A percentile compares a stretch with the other conserved stretches of the same genome.
Conservation (phyloP, 2,797 vertebrate genomes). For the Acanthurus tractus region DNA sequence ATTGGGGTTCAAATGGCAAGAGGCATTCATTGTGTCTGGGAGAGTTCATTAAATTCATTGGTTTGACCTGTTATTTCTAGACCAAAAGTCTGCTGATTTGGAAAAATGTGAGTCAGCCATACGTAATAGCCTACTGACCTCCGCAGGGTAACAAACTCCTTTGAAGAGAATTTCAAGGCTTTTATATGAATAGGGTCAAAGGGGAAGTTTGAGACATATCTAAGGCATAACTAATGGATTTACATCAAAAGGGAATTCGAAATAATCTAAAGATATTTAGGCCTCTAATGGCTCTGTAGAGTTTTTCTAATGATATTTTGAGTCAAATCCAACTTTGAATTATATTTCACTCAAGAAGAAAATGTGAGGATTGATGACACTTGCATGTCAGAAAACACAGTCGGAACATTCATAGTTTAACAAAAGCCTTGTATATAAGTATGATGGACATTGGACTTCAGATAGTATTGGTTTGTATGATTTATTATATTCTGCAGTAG, state of each 20-base stretch:
- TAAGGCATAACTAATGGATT: slow-evolving; percentile 89
- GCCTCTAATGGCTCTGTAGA: slow-evolving; percentile 57
- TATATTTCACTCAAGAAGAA: slow-evolving; percentile 34
- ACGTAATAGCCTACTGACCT: slow-evolving; percentile 89
- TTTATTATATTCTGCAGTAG: slow-evolving; percentile 28
- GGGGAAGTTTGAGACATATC: slow-evolving; percentile 85
- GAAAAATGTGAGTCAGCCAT: slow-evolving; percentile 93
- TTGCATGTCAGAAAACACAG: slow-evolving; percentile 10
- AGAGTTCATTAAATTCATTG: slow-evolving; percentile 99
- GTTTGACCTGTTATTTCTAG: slow-evolving; percentile 99
- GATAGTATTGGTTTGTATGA: slow-evolving; percentile 1
- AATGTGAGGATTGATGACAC: slow-evolving; percentile 25
- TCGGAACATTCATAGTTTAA: slow-evolving; percentile 8
- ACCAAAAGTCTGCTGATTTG: slow-evolving; percentile 98
- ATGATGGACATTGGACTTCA: background rate
- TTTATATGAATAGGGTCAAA: slow-evolving; percentile 83
- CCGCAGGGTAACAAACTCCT: slow-evolving; percentile 88
- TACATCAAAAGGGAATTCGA: slow-evolving; percentile 87
- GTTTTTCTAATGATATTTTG: slow-evolving; percentile 49
- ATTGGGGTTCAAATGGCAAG: slow-evolving; percentile 98
- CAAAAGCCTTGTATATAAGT: slow-evolving; percentile 16
- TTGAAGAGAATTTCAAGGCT: slow-evolving; percentile 88
- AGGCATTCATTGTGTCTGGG: slow-evolving; percentile 92
- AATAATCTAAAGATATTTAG: slow-evolving; percentile 87
- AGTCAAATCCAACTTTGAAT: slow-evolving; percentile 38